phyloP scores from a whole-genome alignment of 2,113 vertebrate species.

The Oreocharis arfaki region DNA sequence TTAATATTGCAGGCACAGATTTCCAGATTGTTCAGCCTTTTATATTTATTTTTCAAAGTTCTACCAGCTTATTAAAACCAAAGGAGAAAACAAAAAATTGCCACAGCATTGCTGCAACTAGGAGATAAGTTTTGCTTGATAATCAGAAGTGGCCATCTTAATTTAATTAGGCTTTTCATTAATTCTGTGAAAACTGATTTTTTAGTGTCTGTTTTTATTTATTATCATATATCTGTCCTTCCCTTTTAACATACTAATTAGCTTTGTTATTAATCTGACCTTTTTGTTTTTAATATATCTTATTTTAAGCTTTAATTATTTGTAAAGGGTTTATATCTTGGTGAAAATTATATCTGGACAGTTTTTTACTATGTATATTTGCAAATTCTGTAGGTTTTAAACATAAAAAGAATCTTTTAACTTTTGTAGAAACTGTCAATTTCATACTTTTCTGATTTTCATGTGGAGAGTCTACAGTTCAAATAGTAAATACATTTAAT shows the following conservation, averaged over 20 bases:
- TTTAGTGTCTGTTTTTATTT: not conserved
- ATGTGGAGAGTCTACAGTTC: not conserved
- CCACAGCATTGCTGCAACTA: not conserved
- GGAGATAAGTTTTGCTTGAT: not conserved
- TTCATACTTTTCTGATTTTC: not conserved
- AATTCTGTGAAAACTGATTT: not conserved
- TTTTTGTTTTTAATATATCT: not conserved
- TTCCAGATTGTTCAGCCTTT: not conserved
- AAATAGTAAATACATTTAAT: not conserved
- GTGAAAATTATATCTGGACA: not conserved
- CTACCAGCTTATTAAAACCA: not conserved
- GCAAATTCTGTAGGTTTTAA: not conserved
- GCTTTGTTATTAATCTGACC: not conserved
- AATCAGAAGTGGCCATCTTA: constrained; percentile 11
- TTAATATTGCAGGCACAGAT: not conserved
- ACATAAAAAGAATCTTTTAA: not conserved
- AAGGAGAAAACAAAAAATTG: not conserved
- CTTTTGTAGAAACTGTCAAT: not conserved
- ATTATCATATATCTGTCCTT: not conserved
- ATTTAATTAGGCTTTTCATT: not conserved
- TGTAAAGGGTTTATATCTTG: not conserved
- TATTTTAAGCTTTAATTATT: not conserved
- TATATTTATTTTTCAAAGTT: not conserved
- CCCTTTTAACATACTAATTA: not conserved
- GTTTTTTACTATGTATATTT: not conserved